These are phyloP conservation scores for Dendrophyllia cribrosa DNA, from an alignment of 64 coral and sea anemone genomes.

Conservation along the genomic window DNA sequence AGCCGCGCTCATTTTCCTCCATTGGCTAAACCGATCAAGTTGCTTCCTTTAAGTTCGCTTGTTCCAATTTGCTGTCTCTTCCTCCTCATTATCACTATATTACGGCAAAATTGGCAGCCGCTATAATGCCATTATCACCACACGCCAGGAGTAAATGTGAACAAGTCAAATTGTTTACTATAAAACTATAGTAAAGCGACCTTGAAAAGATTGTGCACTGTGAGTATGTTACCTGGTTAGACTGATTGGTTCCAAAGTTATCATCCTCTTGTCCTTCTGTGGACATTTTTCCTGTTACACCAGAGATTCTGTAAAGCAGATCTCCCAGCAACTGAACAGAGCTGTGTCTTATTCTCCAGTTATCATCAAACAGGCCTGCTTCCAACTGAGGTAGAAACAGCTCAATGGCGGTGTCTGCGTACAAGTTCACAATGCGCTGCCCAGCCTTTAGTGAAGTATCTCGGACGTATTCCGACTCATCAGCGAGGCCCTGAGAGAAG, in stretches of 20 bases:
- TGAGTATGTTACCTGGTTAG: slow-evolving; percentile 80
- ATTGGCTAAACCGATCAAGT: too few relatives aligned
- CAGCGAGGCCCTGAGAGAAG: slow-evolving; percentile 79
- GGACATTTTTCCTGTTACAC: slow-evolving; percentile 97
- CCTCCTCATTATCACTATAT: too few relatives aligned
- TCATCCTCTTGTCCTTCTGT: slow-evolving; percentile 98
- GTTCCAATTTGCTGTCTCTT: too few relatives aligned
- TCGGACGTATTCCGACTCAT: slow-evolving; percentile 95
- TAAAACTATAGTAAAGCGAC: neutral
- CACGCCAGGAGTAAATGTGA: too few relatives aligned
- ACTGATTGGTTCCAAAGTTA: slow-evolving; percentile 94
- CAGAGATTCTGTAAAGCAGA: slow-evolving; percentile 93
- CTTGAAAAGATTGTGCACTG: neutral
- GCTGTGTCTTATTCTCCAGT: slow-evolving; percentile 96
- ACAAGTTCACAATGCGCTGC: slow-evolving; percentile 92
- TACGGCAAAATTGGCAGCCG: too few relatives aligned
- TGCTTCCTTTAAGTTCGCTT: too few relatives aligned
- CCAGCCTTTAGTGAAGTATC: slow-evolving; percentile 94
- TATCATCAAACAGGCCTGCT: slow-evolving; percentile 96
- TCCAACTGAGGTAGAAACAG: slow-evolving; percentile 93
- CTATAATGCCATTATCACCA: too few relatives aligned
- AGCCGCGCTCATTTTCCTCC: too few relatives aligned
- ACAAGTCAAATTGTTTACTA: too few relatives aligned
- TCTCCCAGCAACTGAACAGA: slow-evolving; percentile 96
- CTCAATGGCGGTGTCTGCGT: slow-evolving; percentile 90